Evolutionary conservation across 2,888 invertebrate species (phyloP).

Genomic region (Clitarchus hookeri): DNA sequence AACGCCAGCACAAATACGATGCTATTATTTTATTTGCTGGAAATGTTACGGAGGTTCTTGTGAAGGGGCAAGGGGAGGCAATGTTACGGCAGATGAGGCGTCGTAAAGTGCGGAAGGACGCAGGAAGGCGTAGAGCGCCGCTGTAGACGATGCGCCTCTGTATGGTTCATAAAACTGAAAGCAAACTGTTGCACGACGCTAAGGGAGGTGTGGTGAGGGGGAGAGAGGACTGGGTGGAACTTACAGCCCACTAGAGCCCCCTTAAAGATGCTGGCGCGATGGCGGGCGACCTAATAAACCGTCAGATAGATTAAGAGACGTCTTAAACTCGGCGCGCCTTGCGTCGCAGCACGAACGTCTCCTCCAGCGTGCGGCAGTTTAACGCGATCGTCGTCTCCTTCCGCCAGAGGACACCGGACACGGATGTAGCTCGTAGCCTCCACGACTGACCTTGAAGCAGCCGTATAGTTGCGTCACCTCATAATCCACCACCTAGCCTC

Average conservation of each 20-base stretch:
- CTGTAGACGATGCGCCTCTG: neutral
- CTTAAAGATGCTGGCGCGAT: neutral
- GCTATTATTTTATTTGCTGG: neutral
- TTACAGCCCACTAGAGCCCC: neutral
- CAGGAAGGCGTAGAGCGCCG: neutral
- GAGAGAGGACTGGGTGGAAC: neutral
- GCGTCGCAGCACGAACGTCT: neutral
- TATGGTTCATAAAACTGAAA: slow-evolving; percentile 14
- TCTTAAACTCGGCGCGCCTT: neutral
- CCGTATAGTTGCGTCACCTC: too few species aligned
- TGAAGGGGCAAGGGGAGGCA: neutral
- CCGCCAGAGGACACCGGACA: too few species aligned
- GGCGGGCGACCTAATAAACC: slow-evolving; percentile 5
- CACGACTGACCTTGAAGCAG: too few species aligned
- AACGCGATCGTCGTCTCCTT: too few species aligned
- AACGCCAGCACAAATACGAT: neutral
- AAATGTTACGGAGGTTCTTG: neutral
- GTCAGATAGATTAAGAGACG: neutral
- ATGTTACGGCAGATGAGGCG: neutral
- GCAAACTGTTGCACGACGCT: neutral
- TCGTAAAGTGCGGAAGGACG: neutral
- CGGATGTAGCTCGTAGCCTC: too few species aligned
- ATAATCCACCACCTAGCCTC: too few species aligned
- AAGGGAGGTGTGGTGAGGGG: neutral
- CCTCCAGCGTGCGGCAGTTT: neutral